Base-by-base conservation (phyloP, 2,797 vertebrate species). In the Periophthalmus magnuspinnatus region DNA sequence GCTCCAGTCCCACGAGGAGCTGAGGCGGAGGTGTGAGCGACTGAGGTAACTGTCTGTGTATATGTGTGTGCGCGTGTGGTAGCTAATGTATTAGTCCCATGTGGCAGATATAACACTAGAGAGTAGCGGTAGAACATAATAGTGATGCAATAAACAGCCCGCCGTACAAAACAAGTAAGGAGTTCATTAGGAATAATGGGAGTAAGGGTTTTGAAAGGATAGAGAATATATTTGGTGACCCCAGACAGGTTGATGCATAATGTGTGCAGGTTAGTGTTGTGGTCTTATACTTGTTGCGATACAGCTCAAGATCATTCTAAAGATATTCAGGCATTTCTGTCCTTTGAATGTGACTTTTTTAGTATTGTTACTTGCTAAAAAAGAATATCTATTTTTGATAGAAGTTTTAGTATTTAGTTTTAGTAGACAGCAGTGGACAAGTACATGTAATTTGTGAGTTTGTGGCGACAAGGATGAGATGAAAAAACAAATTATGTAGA, bases 101-200 rank as follows among this genome's bases (percentile, higher is more conserved):
- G 81, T 82, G 89, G 82, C 71, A 71, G 59, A 33, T 68, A 78
- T 77, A 78, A 83, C 78, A 82, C 70, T 47, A 63, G 75, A 77
- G 83, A 7, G 76, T 77, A 75, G 86, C 69, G 73, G 68, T 72
- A 70, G 77, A 84, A 83, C 87, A 14, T 0, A 5, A 69, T 6
- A 67, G 79, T 92, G 91, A 92, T 83, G 90, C 88, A 91, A 91
- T 68, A 61, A 90, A 86, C 72, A 84, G 84, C 82, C 83, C 67
- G 70, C 73, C 69, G 89, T 88, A 72, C 83, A 71, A 71, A 73
- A 65, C 52, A 75, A 75, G 78, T 81, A 79, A 71, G 67, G 22
- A 6, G 14, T 19, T 48, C 41, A 28, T 64, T 28, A 64, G 21
- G 9, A 33, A 36, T 3, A 36, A 7, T 38, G 33, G 34, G n/a